phyloP scores from a whole-genome alignment of 2,797 vertebrate species.

The Cuniculus paca region DNA sequence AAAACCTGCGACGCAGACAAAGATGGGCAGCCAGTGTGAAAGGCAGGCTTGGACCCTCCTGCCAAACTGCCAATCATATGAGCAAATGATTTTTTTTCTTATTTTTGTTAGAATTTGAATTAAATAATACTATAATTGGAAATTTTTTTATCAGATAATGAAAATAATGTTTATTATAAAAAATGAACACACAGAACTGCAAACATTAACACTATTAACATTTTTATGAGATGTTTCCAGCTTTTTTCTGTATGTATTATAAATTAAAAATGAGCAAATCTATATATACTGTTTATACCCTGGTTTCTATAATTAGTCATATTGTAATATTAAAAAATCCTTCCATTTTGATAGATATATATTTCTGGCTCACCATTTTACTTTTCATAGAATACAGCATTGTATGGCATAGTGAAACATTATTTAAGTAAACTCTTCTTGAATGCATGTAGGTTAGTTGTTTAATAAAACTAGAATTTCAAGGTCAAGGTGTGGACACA shows the following conservation, averaged over 20 bases:
- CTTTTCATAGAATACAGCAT: slow-evolving; percentile 2
- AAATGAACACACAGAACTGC: background rate
- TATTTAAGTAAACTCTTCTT: slow-evolving; percentile 10
- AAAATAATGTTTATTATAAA: slow-evolving; percentile 26
- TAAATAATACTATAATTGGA: background rate
- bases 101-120: background rate
- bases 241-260: background rate
- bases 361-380: slow-evolving; percentile 2
- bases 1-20: background rate
- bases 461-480: slow-evolving; percentile 51
- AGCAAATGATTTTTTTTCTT: background rate
- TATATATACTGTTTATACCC: background rate
- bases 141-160: background rate
- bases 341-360: slow-evolving; percentile 8
- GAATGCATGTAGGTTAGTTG: background rate
- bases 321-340: background rate
- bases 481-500: background rate
- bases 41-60: background rate
- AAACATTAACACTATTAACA: background rate
- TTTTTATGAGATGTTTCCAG: background rate
- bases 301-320: background rate
- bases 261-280: slow-evolving; percentile 12
- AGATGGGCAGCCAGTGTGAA: background rate
- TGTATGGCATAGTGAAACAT: background rate
- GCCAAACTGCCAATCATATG: background rate